Evolutionary conservation across 2,113 vertebrate genomes (phyloP), one percentile per base, ranked within the genome.

Genomic region (Polypterus bichir): DNA sequence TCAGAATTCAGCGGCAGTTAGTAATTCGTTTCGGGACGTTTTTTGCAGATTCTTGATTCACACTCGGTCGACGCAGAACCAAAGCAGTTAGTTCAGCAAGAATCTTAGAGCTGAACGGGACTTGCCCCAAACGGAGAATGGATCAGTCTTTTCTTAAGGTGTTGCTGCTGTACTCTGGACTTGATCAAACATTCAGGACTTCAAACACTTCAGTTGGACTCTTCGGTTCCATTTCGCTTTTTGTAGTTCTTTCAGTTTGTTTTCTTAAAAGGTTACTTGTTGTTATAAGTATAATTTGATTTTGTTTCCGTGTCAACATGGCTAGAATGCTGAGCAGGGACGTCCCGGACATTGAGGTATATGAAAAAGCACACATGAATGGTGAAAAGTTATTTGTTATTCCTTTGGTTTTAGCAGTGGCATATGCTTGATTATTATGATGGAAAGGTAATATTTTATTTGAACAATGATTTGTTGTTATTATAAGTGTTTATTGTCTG

Each of bases 261-360:
- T 27, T 65, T 46, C 48, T 52, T 57, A 57, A 62, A 59, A 64
- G 49, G 47, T 60, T 5, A 56, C 54, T 65, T 69, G 7, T 8
- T 44, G 56, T 5, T 49, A 52, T 57, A 62, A 53, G 59, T 8
- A 54, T 44, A 44, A 52, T 27, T 27, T 27, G 27, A 27, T 27
- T 27, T 27, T 27, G 27, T 27, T 27, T 27, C 27, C 27, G 27
- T 27, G 27, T 46, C 57, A 67, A 59, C 59, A 90, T 90, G 88
- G 77, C 85, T 64, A 66, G 78, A 11, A 71, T 79, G 79, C 83
- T 88, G 55, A 90, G 85, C 81, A 85, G 74, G 76, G 86, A 90
- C 72, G 66, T 85, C 9, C 79, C 78, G 75, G 88, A 91, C 72
- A 89, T 90, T 70, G 89, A 91, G 89, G 89, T 91, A 88, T 71